A percentile compares a stretch with the other conserved stretches of the same genome.
Conservation (phyloP, 2,113 vertebrate genomes). For the Gila orcuttii region DNA sequence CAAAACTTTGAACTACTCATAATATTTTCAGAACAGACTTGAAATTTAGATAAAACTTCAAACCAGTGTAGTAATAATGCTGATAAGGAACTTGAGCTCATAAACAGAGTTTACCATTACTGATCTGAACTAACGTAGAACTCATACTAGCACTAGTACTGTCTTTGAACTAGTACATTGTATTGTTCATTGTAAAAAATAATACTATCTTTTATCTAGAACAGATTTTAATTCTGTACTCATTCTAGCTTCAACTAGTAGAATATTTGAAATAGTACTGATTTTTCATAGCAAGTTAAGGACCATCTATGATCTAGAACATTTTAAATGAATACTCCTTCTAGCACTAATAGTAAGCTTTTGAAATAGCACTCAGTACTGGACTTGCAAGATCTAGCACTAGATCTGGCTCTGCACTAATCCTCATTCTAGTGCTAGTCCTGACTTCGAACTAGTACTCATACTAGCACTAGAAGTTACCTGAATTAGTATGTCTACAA, state of each 20-base stretch:
- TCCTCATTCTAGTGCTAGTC: background rate
- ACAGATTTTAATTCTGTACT: background rate
- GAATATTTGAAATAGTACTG: background rate
- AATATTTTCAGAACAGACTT: background rate
- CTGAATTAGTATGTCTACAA: background rate
- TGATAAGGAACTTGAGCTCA: background rate
- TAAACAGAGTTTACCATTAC: no score
- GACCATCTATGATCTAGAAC: background rate
- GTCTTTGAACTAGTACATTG: background rate
- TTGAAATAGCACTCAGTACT: background rate
- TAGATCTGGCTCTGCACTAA: background rate
- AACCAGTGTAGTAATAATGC: background rate
- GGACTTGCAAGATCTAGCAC: background rate
- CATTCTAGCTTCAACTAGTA: background rate
- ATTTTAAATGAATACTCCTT: background rate
- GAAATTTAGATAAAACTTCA: background rate
- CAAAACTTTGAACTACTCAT: background rate
- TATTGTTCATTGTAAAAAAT: no score
- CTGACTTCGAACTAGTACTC: background rate
- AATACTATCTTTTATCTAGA: background rate
- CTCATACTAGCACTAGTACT: background rate
- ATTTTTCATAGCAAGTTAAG: background rate
- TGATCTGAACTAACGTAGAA: background rate
- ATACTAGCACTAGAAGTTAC: background rate
- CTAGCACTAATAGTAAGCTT: background rate